A percentile compares a stretch with the other conserved stretches of the same genome.
phyloP scores from a whole-genome alignment of 2,113 vertebrate species.

The Oryzias celebensis region DNA sequence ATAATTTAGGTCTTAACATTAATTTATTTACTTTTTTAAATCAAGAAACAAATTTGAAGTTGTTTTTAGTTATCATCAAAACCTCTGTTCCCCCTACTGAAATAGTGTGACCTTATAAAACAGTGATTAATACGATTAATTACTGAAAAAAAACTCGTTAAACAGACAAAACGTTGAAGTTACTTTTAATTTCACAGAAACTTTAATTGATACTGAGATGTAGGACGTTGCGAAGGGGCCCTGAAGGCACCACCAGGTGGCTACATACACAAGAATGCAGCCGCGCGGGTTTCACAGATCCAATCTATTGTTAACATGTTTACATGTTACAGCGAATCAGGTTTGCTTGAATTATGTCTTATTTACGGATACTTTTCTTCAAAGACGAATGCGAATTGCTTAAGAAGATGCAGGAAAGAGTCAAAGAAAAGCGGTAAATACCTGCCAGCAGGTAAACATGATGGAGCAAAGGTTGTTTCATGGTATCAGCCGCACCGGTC shows the following conservation, averaged over 20 bases:
- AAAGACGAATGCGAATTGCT: no score
- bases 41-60: no score
- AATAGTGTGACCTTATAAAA: no score
- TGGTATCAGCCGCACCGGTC: conserved; percentile 68
- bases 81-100: no score
- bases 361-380: not conserved
- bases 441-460: conserved; percentile 63
- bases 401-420: not conserved
- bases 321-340: conserved; percentile 21
- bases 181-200: no score
- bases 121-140: no score
- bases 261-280: conserved; percentile 52
- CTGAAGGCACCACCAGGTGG: conserved; percentile 47
- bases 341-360: not conserved
- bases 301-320: conserved; percentile 40
- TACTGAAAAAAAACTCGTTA: no score
- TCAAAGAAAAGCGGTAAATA: conserved; percentile 46
- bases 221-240: conserved; percentile 10
- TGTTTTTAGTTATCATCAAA: no score
- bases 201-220: no score
- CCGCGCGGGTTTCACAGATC: conserved; percentile 41
- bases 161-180: no score
- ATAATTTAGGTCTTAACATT: no score
- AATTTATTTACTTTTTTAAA: no score
- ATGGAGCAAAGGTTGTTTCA: conserved; percentile 57